Base-by-base conservation (phyloP, 2,113 vertebrate species). In the Grallaria varia region DNA sequence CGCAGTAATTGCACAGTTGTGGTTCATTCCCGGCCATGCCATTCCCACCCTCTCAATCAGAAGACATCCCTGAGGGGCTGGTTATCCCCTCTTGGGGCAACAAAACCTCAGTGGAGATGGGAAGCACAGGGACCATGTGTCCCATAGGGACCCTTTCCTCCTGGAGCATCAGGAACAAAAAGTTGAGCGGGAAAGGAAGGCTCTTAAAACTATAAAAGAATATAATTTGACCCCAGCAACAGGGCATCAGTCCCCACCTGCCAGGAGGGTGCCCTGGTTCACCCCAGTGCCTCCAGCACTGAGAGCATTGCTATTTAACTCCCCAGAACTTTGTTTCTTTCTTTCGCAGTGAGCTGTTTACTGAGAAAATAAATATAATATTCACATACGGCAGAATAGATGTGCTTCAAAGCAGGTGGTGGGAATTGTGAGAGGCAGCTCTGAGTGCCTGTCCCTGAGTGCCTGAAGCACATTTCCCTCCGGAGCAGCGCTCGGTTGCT, bases 51-150 rank as follows among this genome's bases (percentile, higher is more conserved):
- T 17, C n/a, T 14, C 22, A 44, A 18, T 23, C 39, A 33, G 49
- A 56, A 14, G 19, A 0, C n/a, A 22, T 22, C 44, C 20, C 42
- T 0, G 3, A 19, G 16, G 24, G 47, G 6, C 6, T 68, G n/a
- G 24, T 5, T 22, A 35, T 27, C 9, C 31, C 37, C 11, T 4
- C 30, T 8, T 19, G 63, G 47, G 55, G 8, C 80, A 85, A 18
- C 0, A 17, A 44, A 83, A 24, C 25, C 33, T 49, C 0, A 0
- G 6, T 63, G 73, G 63, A 73, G 55, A 19, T 60, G 45, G 35
- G 68, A 56, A 33, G 9, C 8, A 5, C 9, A 14, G 21, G 55
- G 55, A 10, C 0, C 1, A 23, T 42, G 21, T 35, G 18, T 77
- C 50, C 78, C 22, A 1, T 1, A 33, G 56, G 35, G 42, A 53